Percentiles rank a stretch among this genome's conserved stretches.
Conservation (phyloP, 1,140 invertebrate genomes). For the Zaprionus inermis region DNA sequence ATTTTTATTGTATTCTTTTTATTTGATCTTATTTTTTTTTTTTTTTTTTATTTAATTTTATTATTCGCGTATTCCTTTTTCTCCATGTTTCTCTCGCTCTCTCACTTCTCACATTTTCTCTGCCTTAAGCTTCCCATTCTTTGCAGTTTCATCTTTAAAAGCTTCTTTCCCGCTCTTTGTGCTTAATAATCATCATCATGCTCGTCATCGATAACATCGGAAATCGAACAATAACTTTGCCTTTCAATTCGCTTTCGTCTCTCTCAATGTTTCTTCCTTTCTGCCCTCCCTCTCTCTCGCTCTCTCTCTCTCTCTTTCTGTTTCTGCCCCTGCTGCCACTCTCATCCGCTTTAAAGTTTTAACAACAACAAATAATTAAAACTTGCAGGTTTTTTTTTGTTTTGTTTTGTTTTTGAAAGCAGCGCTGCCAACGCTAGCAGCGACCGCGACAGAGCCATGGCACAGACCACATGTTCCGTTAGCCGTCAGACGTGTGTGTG, state of each 20-base stretch:
- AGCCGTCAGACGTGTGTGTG: constrained; percentile 36
- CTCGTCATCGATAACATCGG: neutral
- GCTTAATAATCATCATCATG: neutral
- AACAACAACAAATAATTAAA: constrained; percentile 68
- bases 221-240: constrained; percentile 1
- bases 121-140: neutral
- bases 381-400: constrained; percentile 49
- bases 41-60: neutral
- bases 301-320: neutral
- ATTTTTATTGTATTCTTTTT: neutral
- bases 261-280: no score
- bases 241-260: constrained; percentile 1
- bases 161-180: neutral
- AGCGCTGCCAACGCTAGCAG: constrained; percentile 10
- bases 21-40: neutral
- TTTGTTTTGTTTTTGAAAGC: constrained; percentile 21
- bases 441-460: no score
- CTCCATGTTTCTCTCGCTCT: neutral
- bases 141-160: neutral
- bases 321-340: no score
- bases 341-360: constrained; percentile 48
- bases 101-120: neutral
- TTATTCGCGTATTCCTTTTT: neutral
- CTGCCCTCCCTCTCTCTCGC: neutral
- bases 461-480: constrained; percentile 51